phyloP scores from a whole-genome alignment of 1,140 invertebrate species.

The Galendromus occidentalis region DNA sequence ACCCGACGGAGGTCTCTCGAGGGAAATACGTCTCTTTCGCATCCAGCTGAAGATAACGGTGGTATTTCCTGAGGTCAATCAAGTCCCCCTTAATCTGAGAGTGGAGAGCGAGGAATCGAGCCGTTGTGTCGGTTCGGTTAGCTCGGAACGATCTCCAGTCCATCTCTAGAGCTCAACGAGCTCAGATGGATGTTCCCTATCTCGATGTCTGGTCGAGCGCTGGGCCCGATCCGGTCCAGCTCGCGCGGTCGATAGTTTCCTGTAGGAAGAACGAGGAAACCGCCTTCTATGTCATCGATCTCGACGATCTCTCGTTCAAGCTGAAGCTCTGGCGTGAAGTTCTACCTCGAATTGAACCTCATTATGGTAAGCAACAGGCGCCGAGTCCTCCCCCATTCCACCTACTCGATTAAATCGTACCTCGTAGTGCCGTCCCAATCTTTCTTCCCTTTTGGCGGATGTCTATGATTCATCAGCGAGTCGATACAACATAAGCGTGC shows the following conservation, averaged over 20 bases:
- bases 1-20: no score
- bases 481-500: not conserved
- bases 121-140: no score
- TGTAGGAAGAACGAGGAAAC: not conserved
- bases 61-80: no score
- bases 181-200: no score
- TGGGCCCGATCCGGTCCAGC: not conserved
- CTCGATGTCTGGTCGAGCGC: no score
- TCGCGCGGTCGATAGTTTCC: not conserved
- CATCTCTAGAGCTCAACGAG: no score
- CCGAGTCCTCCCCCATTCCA: not conserved
- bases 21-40: no score
- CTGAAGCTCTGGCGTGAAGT: not conserved
- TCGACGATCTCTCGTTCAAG: not conserved
- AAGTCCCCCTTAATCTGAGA: no score
- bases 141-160: no score
- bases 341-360: not conserved
- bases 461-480: not conserved
- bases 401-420: not conserved
- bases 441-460: not conserved
- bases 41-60: no score
- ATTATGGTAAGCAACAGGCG: not conserved
- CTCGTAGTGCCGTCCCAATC: not conserved
- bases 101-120: no score
- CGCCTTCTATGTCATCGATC: not conserved